phyloP scores from a whole-genome alignment of 2,888 invertebrate species.

The Subacronicta megacephala region DNA sequence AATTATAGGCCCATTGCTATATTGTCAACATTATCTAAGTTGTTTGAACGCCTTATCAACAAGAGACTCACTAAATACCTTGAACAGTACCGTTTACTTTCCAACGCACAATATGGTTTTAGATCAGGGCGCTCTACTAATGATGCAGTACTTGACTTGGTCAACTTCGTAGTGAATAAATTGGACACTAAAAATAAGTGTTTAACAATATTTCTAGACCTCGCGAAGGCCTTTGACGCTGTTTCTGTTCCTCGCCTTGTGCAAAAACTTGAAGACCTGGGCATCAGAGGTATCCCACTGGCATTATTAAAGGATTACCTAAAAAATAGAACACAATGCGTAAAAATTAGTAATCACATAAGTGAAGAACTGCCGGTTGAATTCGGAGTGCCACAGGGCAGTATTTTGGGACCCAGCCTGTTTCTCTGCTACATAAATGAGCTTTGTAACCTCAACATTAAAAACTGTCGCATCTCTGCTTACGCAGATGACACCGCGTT shows the following conservation, averaged over 20 bases:
- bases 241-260: not conserved
- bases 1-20: slow-evolving; percentile 11
- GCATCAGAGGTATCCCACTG: slow-evolving; percentile 5
- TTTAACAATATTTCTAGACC: slow-evolving; percentile 13
- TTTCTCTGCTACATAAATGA: slow-evolving; percentile 13
- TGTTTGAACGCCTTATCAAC: too few relatives aligned
- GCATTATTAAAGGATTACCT: slow-evolving; percentile 1
- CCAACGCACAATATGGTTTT: slow-evolving; percentile 6
- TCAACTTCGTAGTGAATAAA: slow-evolving; percentile 3
- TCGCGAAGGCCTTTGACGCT: slow-evolving; percentile 14
- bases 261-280: slow-evolving; percentile 5
- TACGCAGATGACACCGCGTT: slow-evolving; percentile 7
- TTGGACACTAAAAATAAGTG: slow-evolving; percentile 11
- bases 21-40: too few relatives aligned
- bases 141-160: slow-evolving; percentile 6
- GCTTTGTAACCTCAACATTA: not conserved
- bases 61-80: slow-evolving; percentile 11
- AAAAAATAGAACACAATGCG: slow-evolving; percentile 1
- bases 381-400: slow-evolving; percentile 2
- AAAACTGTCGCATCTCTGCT: slow-evolving; percentile 1
- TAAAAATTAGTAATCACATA: not conserved
- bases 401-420: slow-evolving; percentile 8
- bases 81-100: slow-evolving; percentile 1
- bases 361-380: slow-evolving; percentile 2
- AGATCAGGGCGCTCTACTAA: slow-evolving; percentile 7